phyloP scores from a whole-genome alignment of 2,113 vertebrate species.

The Lontra canadensis region DNA sequence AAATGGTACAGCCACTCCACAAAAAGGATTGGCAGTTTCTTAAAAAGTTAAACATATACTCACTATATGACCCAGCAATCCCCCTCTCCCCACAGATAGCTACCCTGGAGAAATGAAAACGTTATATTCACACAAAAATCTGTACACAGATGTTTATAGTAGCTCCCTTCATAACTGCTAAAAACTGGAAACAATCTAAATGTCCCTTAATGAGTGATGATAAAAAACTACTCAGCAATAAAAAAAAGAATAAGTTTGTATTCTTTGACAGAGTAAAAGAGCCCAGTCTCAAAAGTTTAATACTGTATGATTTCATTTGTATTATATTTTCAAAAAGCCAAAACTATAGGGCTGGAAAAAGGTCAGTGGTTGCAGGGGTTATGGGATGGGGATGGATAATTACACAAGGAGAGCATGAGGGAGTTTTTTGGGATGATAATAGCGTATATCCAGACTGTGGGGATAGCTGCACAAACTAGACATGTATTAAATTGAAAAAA shows the following conservation, averaged over 20 bases:
- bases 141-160: neutral
- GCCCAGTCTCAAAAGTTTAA: neutral
- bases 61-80: neutral
- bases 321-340: neutral
- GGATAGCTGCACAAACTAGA: neutral
- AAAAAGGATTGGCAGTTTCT: neutral
- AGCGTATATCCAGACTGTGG: neutral
- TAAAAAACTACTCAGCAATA: slow-evolving; percentile 37
- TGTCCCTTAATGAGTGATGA: neutral
- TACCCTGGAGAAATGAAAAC: slow-evolving; percentile 21
- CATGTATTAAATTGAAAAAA: neutral
- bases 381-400: neutral
- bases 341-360: neutral
- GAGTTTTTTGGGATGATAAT: neutral
- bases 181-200: neutral
- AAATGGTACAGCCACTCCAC: neutral
- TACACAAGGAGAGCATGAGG: too few species aligned
- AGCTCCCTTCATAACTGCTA: neutral
- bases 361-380: neutral
- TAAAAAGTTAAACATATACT: slow-evolving; percentile 1
- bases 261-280: slow-evolving; percentile 11
- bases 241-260: slow-evolving; percentile 18
- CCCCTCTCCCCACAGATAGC: neutral
- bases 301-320: neutral
- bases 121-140: neutral